A percentile compares a stretch with the other conserved stretches of the same genome.
Evolutionary conservation across 2,797 vertebrate species (phyloP).

Genomic region (Sebastes melanostomus): DNA sequence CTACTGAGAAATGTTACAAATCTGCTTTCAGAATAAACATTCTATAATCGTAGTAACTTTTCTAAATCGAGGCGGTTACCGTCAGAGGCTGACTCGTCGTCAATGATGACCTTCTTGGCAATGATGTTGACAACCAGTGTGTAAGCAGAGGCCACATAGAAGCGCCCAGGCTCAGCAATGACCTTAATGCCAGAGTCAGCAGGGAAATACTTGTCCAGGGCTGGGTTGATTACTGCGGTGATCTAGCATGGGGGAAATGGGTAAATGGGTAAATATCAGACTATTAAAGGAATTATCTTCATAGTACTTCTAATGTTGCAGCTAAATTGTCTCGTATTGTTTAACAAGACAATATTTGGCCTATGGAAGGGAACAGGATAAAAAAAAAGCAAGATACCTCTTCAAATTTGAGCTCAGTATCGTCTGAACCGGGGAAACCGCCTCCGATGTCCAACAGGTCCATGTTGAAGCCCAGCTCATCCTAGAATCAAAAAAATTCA

Average conservation of each 20-base stretch:
- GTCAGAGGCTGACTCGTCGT: conserved; percentile 89
- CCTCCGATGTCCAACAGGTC: conserved; percentile 95
- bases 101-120: conserved; percentile 93
- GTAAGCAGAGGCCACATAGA: conserved; percentile 95
- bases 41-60: background rate
- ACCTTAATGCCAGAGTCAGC: conserved; percentile 85
- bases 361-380: background rate
- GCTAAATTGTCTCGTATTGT: background rate
- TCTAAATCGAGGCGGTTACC: conserved; percentile 40
- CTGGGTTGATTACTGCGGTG: conserved; percentile 90
- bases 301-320: background rate
- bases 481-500: conserved; percentile 69
- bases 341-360: background rate
- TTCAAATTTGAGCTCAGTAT: conserved; percentile 94
- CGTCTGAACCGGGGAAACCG: conserved; percentile 95
- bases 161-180: conserved; percentile 95
- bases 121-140: conserved; percentile 96
- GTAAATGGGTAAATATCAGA: background rate
- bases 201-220: conserved; percentile 95
- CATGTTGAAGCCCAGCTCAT: conserved; percentile 93
- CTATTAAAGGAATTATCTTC: background rate
- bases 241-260: conserved; percentile 77
- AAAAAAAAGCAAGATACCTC: conserved; percentile 82
- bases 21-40: background rate
- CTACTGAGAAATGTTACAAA: background rate